A percentile compares a stretch with the other conserved stretches of the same genome.
phyloP scores from a whole-genome alignment of 2,888 invertebrate genomes.

The Bedellia somnulentella region DNA sequence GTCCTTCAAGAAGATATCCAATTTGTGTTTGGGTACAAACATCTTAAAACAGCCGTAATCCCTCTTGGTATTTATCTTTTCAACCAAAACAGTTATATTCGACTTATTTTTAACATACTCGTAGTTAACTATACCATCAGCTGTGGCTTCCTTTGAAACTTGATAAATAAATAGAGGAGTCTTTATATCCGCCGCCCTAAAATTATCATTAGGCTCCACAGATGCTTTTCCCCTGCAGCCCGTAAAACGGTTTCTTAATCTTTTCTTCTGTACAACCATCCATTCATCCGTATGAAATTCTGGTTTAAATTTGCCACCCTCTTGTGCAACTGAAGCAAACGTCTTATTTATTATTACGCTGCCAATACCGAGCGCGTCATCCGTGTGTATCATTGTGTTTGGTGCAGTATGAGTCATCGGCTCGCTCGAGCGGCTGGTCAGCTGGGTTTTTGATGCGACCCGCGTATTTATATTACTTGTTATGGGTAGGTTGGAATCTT shows the following conservation, averaged over 20 bases:
- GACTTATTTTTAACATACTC: constrained; percentile 1
- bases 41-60: constrained; percentile 5
- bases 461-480: no score
- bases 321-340: neutral
- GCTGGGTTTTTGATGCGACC: no score
- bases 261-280: constrained; percentile 3
- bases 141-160: constrained; percentile 3
- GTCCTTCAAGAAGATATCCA: constrained; percentile 6
- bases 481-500: no score
- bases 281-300: neutral
- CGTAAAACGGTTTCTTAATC: constrained; percentile 6
- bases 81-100: neutral
- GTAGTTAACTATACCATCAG: constrained; percentile 6
- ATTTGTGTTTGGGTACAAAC: constrained; percentile 7
- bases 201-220: constrained; percentile 3
- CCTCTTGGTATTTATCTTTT: neutral
- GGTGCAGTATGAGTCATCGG: no score
- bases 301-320: neutral
- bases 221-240: constrained; percentile 5
- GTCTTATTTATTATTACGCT: no score
- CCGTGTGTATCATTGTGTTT: no score
- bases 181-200: no score
- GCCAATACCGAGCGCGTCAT: no score
- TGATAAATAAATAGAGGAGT: constrained; percentile 7
- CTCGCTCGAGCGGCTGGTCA: no score